These are phyloP conservation scores for Apaloderma vittatum DNA, from an alignment of 2,113 vertebrate genomes.

Conservation along the genomic window DNA sequence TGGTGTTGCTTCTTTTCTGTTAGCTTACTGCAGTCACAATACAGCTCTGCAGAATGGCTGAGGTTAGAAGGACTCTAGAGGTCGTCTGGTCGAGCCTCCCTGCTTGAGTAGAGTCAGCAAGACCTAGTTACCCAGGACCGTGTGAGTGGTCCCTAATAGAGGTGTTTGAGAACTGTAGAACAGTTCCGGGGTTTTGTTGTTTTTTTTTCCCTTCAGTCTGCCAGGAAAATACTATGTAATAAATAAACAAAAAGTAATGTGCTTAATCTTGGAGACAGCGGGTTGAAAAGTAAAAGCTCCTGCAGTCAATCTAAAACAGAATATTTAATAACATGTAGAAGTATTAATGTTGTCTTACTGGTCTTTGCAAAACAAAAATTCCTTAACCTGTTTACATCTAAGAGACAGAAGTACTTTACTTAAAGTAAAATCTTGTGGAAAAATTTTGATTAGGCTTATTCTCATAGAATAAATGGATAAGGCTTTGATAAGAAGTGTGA, in stretches of 20 bases:
- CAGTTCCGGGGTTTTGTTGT: not conserved
- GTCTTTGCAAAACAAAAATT: not conserved
- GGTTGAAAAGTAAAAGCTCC: not conserved
- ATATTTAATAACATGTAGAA: not conserved
- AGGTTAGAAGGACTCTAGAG: not conserved
- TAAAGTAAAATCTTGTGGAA: not conserved
- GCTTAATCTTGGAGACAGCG: not conserved
- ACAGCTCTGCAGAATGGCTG: not conserved
- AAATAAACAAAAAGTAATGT: not conserved
- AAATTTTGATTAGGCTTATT: not conserved
- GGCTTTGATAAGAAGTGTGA: not conserved
- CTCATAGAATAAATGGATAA: not conserved
- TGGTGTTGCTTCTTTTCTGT: not conserved
- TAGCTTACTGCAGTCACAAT: not conserved
- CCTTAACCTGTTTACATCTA: not conserved
- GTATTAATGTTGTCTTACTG: not conserved
- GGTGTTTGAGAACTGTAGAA: not conserved
- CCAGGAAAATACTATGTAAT: not conserved
- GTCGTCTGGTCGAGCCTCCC: not conserved
- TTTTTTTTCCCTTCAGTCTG: not conserved
- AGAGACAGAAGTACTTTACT: not conserved
- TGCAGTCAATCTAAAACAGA: not conserved
- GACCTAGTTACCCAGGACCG: not conserved
- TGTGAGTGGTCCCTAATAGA: not conserved
- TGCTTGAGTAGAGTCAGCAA: not conserved